Evolutionary conservation across 2,113 vertebrate species (phyloP).

Genomic region (Hiodon tergisus): DNA sequence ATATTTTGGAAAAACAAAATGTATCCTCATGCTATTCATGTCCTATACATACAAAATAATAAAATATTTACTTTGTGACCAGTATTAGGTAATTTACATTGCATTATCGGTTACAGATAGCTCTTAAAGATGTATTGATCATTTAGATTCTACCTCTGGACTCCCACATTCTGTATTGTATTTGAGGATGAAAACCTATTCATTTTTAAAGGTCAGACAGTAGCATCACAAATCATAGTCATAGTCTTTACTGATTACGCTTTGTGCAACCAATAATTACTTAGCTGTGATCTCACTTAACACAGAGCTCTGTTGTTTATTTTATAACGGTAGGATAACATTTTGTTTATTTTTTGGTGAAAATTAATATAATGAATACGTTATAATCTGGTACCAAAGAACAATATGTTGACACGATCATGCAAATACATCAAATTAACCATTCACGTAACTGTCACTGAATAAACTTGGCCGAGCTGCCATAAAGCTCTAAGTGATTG

Average conservation of each 20-base stretch:
- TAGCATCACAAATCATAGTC: too few species aligned
- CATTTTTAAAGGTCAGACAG: too few species aligned
- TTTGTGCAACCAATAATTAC: too few species aligned
- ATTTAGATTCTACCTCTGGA: background rate
- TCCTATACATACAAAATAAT: constrained; percentile 7
- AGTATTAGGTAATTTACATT: too few species aligned
- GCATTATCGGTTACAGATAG: constrained; percentile 13
- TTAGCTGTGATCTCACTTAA: too few species aligned
- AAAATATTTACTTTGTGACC: background rate
- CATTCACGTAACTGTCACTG: background rate
- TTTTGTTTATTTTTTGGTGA: too few species aligned
- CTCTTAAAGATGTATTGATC: constrained; percentile 7
- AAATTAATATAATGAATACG: background rate
- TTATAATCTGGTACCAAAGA: background rate
- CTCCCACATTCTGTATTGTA: background rate
- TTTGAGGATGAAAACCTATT: background rate
- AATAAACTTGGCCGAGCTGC: constrained; percentile 26
- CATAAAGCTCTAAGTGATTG: constrained; percentile 15
- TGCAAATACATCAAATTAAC: constrained; percentile 8
- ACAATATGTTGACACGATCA: background rate
- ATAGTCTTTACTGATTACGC: too few species aligned
- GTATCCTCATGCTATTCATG: constrained; percentile 12
- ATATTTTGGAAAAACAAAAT: background rate
- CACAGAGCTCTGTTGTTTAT: too few species aligned
- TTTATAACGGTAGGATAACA: too few species aligned